Evolutionary conservation across 2,888 invertebrate species (phyloP).

Genomic region (Poecilus cupreus): DNA sequence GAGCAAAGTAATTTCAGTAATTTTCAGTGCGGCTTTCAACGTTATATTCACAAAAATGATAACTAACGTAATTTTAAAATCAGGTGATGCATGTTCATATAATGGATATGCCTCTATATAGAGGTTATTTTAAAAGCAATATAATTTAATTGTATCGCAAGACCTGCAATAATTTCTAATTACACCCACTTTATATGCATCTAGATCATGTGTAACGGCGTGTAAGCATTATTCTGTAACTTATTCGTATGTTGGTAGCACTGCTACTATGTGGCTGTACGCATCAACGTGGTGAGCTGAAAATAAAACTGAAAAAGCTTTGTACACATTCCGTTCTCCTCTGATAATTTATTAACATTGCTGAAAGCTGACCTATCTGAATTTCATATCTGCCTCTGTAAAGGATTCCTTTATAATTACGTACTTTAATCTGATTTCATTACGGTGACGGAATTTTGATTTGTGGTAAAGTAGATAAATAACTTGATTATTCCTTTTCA

Average conservation of each 20-base stretch:
- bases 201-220: conserved; percentile 32
- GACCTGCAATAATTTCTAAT: background rate
- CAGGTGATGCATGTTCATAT: no score
- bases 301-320: conserved; percentile 33
- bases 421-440: conserved; percentile 15
- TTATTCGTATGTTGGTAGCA: background rate
- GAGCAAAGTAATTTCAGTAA: background rate
- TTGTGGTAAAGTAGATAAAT: background rate
- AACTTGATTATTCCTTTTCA: background rate
- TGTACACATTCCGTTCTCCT: background rate
- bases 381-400: conserved; percentile 18
- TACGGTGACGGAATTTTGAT: background rate
- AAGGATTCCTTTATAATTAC: conserved; percentile 1
- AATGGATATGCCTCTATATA: background rate
- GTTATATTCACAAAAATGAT: no score
- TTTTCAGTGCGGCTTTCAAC: no score
- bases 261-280: background rate
- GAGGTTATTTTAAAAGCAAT: conserved; percentile 25
- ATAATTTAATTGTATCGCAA: conserved; percentile 14
- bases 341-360: conserved; percentile 30
- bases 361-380: conserved; percentile 28
- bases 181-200: conserved; percentile 36
- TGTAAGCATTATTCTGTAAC: conserved; percentile 31
- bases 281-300: background rate
- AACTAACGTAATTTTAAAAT: no score